These are phyloP conservation scores for Macquaria australasica DNA, from an alignment of 2,113 vertebrate species.

Conservation along the genomic window DNA sequence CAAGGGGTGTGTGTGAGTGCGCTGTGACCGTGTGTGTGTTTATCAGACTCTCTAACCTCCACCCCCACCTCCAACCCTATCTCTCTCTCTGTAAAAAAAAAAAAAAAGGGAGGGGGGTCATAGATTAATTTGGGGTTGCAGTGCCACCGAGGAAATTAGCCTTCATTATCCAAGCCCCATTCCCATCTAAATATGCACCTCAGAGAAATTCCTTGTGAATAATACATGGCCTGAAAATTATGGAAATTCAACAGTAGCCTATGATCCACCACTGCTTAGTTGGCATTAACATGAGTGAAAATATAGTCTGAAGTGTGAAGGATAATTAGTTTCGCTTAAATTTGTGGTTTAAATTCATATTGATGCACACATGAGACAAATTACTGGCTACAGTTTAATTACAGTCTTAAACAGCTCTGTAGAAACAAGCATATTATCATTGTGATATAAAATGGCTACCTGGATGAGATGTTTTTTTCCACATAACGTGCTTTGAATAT, in stretches of 20 bases:
- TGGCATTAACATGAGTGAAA: conserved; percentile 10
- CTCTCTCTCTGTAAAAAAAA: neutral
- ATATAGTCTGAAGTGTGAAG: neutral
- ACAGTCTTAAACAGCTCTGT: neutral
- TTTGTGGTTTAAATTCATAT: neutral
- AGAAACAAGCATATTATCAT: neutral
- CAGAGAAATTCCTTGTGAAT: conserved; percentile 58
- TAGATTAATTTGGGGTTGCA: conserved; percentile 42
- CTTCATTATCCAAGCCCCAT: conserved; percentile 37
- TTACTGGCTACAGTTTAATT: neutral
- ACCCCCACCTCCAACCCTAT: conserved; percentile 19
- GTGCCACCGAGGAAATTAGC: conserved; percentile 59
- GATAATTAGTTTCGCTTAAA: neutral
- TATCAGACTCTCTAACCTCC: conserved; percentile 13
- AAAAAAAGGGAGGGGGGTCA: neutral
- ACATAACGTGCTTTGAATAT: neutral
- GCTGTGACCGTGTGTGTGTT: neutral
- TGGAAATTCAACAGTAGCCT: conserved; percentile 41
- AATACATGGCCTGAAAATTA: conserved; percentile 62
- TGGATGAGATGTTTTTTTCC: too few relatives aligned
- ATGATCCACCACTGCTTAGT: conserved; percentile 18
- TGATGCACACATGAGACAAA: neutral
- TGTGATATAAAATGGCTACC: neutral
- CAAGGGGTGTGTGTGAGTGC: conserved; percentile 64
- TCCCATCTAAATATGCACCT: conserved; percentile 45